Evolutionary conservation across 2,113 vertebrate species (phyloP).

Genomic region (Neogobius melanostomus): DNA sequence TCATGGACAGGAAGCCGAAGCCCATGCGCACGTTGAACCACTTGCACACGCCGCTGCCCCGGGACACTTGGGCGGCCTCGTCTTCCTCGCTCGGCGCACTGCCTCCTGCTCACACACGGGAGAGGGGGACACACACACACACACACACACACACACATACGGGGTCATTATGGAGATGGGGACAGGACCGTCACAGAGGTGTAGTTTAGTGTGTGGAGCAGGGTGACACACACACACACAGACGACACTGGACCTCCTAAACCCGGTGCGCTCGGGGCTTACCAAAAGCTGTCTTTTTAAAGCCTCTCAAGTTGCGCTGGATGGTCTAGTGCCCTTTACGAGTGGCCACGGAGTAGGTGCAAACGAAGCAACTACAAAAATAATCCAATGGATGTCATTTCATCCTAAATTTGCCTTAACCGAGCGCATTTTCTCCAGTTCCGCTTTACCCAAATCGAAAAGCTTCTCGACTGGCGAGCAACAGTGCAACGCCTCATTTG

Average conservation of each 20-base stretch:
- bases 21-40: conserved; percentile 96
- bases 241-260: neutral
- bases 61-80: conserved; percentile 65
- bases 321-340: conserved; percentile 61
- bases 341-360: neutral
- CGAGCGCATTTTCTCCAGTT: too few relatives aligned
- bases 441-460: too few relatives aligned
- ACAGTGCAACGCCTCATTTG: too few relatives aligned
- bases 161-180: neutral
- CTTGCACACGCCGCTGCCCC: conserved; percentile 88
- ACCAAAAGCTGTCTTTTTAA: neutral
- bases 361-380: too few relatives aligned
- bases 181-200: neutral
- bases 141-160: neutral
- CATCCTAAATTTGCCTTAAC: too few relatives aligned
- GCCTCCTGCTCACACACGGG: conserved; percentile 71
- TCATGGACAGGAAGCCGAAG: conserved; percentile 95
- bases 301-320: conserved; percentile 3
- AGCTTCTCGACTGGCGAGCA: too few relatives aligned
- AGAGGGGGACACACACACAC: neutral
- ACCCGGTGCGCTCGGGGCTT: neutral
- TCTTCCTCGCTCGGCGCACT: conserved; percentile 76
- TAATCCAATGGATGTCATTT: too few relatives aligned
- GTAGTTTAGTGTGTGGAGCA: neutral
- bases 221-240: neutral